Percentiles rank a stretch among this genome's conserved stretches.
Evolutionary conservation across 1,140 invertebrate genomes (phyloP).

Genomic region (Zelostemma sp.): DNA sequence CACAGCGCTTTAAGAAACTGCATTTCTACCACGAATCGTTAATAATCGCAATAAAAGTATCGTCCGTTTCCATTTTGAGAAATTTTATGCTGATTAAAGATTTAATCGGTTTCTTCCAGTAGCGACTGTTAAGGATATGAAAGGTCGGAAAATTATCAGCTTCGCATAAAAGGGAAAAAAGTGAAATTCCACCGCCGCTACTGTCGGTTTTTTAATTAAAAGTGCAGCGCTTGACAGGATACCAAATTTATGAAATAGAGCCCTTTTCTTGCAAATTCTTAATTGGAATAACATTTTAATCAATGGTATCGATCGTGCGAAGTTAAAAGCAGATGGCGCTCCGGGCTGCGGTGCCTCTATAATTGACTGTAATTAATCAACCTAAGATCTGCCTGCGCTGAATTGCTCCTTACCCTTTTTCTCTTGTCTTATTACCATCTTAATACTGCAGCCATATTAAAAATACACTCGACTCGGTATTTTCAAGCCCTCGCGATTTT

Average conservation of each 20-base stretch:
- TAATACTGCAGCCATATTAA: neutral
- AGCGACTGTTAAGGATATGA: no score
- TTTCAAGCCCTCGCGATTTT: neutral
- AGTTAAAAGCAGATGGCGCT: slow-evolving; percentile 7
- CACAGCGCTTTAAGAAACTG: no score
- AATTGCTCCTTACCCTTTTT: slow-evolving; percentile 4
- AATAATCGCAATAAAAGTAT: no score
- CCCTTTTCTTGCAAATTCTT: slow-evolving; percentile 2
- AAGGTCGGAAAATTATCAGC: no score
- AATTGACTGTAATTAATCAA: slow-evolving; percentile 6
- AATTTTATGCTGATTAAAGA: neutral
- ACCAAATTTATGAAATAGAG: slow-evolving; percentile 2
- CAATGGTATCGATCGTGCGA: slow-evolving; percentile 3
- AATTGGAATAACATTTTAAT: slow-evolving; percentile 8
- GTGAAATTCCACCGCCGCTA: no score
- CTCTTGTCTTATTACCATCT: slow-evolving; percentile 4
- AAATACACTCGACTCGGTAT: neutral
- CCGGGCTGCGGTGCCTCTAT: slow-evolving; percentile 1
- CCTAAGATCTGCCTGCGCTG: slow-evolving; percentile 2
- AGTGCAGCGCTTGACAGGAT: neutral
- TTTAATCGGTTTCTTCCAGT: no score
- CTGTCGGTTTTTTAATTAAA: neutral
- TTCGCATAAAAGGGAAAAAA: no score
- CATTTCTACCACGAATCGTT: no score
- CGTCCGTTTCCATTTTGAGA: no score